phyloP scores from a whole-genome alignment of 2,113 vertebrate genomes.

The Pycnonotus jocosus region DNA sequence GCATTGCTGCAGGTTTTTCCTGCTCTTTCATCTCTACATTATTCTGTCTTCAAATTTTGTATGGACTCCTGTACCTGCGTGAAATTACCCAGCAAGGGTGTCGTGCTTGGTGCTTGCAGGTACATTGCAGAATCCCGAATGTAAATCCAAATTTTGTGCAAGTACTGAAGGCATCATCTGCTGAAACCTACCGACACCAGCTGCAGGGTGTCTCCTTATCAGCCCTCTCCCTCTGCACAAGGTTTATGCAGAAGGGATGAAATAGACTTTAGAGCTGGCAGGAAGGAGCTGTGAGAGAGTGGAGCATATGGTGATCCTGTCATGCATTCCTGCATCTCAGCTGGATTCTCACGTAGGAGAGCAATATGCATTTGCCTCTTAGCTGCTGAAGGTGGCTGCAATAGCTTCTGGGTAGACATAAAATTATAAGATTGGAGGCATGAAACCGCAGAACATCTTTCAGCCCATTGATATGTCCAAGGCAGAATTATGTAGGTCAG shows the following conservation, averaged over 20 bases:
- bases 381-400: conserved; percentile 13
- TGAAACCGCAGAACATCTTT: not conserved
- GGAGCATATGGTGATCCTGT: conserved; percentile 42
- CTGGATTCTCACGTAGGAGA: not conserved
- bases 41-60: not conserved
- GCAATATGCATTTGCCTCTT: conserved; percentile 11
- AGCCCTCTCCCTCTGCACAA: not conserved
- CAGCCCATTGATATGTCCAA: not conserved
- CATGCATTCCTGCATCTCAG: conserved; percentile 14
- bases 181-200: not conserved
- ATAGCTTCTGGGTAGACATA: not conserved
- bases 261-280: not conserved
- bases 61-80: not conserved
- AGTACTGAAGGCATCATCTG: not conserved
- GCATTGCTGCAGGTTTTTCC: not conserved
- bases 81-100: not conserved
- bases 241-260: not conserved
- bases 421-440: not conserved
- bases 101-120: not conserved
- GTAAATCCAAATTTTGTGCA: not conserved
- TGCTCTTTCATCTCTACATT: not conserved
- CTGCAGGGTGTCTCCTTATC: not conserved
- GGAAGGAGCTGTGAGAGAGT: not conserved
- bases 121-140: not conserved
- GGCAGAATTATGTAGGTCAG: not conserved